phyloP scores from a whole-genome alignment of 2,113 vertebrate genomes.

The Anoplopoma fimbria region DNA sequence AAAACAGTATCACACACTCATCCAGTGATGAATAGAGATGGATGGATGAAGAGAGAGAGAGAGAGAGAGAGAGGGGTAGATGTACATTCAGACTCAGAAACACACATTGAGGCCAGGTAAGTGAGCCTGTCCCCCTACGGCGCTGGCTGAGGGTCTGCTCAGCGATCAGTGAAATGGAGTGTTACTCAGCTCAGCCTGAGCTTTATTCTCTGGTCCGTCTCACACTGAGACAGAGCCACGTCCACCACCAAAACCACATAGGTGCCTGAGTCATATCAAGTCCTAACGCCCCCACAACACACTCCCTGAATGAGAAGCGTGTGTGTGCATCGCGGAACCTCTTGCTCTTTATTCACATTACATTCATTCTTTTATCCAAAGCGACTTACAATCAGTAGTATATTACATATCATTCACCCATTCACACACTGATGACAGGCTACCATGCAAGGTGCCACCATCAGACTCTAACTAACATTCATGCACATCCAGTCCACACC shows the following conservation, averaged over 20 bases:
- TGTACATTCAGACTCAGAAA: slow-evolving; percentile 29
- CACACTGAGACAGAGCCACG: slow-evolving; percentile 54
- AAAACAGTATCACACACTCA: slow-evolving; percentile 11
- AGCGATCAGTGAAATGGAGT: slow-evolving; percentile 81
- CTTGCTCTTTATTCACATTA: no score
- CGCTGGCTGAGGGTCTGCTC: slow-evolving; percentile 73
- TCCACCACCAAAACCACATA: slow-evolving; percentile 46
- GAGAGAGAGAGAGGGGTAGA: slow-evolving; percentile 27
- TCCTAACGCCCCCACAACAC: neutral
- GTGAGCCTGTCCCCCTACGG: slow-evolving; percentile 71
- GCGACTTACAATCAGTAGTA: no score
- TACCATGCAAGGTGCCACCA: no score
- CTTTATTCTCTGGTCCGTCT: slow-evolving; percentile 65
- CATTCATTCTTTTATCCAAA: no score
- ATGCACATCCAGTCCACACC: no score
- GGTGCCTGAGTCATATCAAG: slow-evolving; percentile 16
- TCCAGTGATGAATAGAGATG: no score
- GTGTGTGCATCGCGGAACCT: no score
- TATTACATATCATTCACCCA: no score
- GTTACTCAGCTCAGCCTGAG: slow-evolving; percentile 70
- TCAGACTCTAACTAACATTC: no score
- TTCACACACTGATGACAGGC: no score
- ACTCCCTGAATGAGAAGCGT: neutral
- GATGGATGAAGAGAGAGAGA: no score
- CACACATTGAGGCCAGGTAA: slow-evolving; percentile 65